Evolutionary conservation across 2,797 vertebrate species (phyloP).

Genomic region (Syngnathus rostellatus): DNA sequence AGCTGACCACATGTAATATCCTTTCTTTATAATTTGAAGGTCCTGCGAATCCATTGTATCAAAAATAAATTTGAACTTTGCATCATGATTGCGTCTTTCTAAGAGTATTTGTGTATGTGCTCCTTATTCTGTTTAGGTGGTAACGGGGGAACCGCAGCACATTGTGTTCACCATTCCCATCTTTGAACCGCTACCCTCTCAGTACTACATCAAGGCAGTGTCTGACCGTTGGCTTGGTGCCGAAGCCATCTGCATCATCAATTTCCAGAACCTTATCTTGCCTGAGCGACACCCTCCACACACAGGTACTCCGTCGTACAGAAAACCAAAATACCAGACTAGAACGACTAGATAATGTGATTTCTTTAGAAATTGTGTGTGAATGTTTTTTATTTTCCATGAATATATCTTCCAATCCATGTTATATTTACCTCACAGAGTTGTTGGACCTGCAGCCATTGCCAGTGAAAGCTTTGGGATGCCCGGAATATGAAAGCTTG

Average conservation of each 20-base stretch:
- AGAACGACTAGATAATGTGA: neutral
- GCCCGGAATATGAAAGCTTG: conserved; percentile 80
- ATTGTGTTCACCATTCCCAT: conserved; percentile 96
- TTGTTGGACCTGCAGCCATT: conserved; percentile 92
- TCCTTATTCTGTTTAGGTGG: conserved; percentile 67
- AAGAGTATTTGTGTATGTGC: neutral
- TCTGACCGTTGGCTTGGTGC: conserved; percentile 95
- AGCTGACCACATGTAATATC: neutral
- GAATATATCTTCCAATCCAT: neutral
- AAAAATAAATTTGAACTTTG: neutral
- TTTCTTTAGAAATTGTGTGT: neutral
- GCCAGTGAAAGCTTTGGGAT: conserved; percentile 81
- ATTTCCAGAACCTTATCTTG: conserved; percentile 95
- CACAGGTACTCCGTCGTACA: conserved; percentile 72
- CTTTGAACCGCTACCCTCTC: conserved; percentile 94
- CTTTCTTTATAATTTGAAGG: neutral
- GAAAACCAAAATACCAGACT: neutral
- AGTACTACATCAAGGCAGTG: conserved; percentile 93
- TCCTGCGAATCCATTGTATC: neutral
- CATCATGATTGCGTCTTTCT: neutral
- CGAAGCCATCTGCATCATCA: conserved; percentile 90
- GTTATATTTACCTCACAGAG: conserved; percentile 66
- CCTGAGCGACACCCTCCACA: conserved; percentile 96
- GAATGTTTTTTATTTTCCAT: neutral
- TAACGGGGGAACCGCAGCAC: conserved; percentile 80